A percentile compares a stretch with the other conserved stretches of the same genome.
Conservation (phyloP, 1,140 invertebrate species). For the Caenorhabditis briggsae region DNA sequence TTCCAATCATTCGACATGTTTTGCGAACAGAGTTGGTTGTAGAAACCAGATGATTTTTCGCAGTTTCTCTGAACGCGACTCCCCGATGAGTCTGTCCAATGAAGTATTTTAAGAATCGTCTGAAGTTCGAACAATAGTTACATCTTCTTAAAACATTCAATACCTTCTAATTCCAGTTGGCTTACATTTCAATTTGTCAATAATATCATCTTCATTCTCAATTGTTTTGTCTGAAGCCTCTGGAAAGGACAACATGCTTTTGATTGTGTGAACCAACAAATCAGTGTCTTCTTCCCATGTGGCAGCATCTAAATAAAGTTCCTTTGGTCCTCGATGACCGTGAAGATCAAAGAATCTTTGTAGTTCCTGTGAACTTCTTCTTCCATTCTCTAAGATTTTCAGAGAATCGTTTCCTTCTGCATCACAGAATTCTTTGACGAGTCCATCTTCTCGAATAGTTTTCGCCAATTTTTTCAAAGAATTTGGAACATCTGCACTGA, state of each 20-base stretch:
- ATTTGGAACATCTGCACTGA: slow-evolving; percentile 55
- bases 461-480: slow-evolving; percentile 47
- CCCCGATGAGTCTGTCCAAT: slow-evolving; percentile 56
- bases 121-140: not conserved
- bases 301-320: slow-evolving; percentile 35
- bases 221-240: slow-evolving; percentile 14
- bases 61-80: slow-evolving; percentile 60
- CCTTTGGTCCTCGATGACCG: slow-evolving; percentile 61
- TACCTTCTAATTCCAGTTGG: slow-evolving; percentile 56
- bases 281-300: slow-evolving; percentile 59
- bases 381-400: slow-evolving; percentile 30
- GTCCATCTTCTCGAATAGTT: slow-evolving; percentile 41
- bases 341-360: slow-evolving; percentile 50
- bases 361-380: not conserved
- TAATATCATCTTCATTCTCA: slow-evolving; percentile 45
- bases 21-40: slow-evolving; percentile 32
- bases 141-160: not conserved
- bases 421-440: slow-evolving; percentile 26
- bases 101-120: slow-evolving; percentile 58
- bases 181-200: slow-evolving; percentile 55
- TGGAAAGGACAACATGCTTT: slow-evolving; percentile 40
- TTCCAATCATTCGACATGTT: slow-evolving; percentile 56
- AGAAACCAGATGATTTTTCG: slow-evolving; percentile 62
- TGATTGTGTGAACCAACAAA: slow-evolving; percentile 58
- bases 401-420: slow-evolving; percentile 3